Conservation (phyloP, 1,140 invertebrate genomes). For the Drosophila paulistorum region DNA sequence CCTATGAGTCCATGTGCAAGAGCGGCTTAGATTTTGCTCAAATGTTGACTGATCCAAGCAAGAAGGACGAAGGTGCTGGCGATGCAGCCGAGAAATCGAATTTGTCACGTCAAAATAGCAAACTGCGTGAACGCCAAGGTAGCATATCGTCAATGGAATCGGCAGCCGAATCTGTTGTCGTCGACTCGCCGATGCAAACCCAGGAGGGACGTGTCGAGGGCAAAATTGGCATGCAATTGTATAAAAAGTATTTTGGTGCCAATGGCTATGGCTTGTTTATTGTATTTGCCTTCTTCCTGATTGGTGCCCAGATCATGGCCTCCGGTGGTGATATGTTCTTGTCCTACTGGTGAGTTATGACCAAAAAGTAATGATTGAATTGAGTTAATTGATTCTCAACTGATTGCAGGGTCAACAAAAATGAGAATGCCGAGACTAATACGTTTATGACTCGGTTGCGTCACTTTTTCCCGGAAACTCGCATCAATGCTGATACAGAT, state of each 20-base stretch:
- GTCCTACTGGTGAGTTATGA: conserved; percentile 86
- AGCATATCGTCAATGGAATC: conserved; percentile 84
- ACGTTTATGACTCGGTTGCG: conserved; percentile 51
- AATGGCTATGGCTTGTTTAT: conserved; percentile 83
- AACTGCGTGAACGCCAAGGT: conserved; percentile 79
- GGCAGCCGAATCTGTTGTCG: conserved; percentile 85
- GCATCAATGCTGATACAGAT: conserved; percentile 68
- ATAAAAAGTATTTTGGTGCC: conserved; percentile 86
- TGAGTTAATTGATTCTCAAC: background rate
- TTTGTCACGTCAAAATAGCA: conserved; percentile 65
- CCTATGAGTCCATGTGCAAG: conserved; percentile 86
- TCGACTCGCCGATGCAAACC: conserved; percentile 82
- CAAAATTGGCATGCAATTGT: conserved; percentile 85
- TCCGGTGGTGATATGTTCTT: conserved; percentile 89
- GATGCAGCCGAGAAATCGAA: conserved; percentile 49
- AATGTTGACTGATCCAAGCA: conserved; percentile 84
- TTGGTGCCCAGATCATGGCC: conserved; percentile 86
- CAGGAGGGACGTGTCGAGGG: conserved; percentile 85
- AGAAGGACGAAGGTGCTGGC: conserved; percentile 77
- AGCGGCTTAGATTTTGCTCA: conserved; percentile 87
- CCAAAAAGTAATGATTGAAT: background rate
- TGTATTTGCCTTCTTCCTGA: conserved; percentile 81
- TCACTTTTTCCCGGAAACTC: conserved; percentile 51
- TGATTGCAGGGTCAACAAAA: conserved; percentile 72
- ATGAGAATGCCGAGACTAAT: conserved; percentile 49